Conservation (phyloP, 2,113 vertebrate species). For the Mellivora capensis region DNA sequence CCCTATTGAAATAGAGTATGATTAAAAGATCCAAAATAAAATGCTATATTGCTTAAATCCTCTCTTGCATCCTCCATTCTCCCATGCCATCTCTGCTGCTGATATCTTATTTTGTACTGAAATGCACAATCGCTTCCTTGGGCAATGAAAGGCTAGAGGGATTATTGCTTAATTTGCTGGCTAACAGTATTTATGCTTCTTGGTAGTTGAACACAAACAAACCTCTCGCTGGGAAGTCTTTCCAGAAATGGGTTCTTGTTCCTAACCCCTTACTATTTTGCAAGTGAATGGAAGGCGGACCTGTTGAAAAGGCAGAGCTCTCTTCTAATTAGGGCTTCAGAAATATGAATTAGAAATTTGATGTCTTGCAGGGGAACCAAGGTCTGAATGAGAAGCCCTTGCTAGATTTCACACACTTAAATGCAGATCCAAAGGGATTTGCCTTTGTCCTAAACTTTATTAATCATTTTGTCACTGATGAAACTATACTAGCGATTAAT, state of each 20-base stretch:
- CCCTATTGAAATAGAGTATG: neutral
- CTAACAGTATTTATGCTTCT: neutral
- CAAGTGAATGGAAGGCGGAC: constrained; percentile 18
- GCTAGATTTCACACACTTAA: constrained; percentile 66
- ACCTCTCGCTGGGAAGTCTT: neutral
- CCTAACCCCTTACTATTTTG: constrained; percentile 42
- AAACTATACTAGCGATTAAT: constrained; percentile 79
- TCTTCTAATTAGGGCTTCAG: neutral
- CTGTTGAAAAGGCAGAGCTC: constrained; percentile 40
- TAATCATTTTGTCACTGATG: constrained; percentile 81
- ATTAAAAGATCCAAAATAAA: neutral
- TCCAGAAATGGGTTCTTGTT: constrained; percentile 1
- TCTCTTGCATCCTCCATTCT: neutral
- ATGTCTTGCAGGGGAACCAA: constrained; percentile 37
- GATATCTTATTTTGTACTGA: neutral
- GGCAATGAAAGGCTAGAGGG: neutral
- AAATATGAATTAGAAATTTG: constrained; percentile 67
- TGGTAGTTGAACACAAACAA: constrained; percentile 21
- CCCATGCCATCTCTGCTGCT: neutral
- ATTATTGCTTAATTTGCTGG: neutral
- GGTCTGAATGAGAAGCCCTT: constrained; percentile 41
- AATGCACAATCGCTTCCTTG: neutral
- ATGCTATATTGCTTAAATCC: neutral
- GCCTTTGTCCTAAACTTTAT: constrained; percentile 78
- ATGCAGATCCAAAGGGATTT: constrained; percentile 68